Evolutionary conservation across 2,888 invertebrate genomes (phyloP).

Genomic region (Volucella inanis): DNA sequence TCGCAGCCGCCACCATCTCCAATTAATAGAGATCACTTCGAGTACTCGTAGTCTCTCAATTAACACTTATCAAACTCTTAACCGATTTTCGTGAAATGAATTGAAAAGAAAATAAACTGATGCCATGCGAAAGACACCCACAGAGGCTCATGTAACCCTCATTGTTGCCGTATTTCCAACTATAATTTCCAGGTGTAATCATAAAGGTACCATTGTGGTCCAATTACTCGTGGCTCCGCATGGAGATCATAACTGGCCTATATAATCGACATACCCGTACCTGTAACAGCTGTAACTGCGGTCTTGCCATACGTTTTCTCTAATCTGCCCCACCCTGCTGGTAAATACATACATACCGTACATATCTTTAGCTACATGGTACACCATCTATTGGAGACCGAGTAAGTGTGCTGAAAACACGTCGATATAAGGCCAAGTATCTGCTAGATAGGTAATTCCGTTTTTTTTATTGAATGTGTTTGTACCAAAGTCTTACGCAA

Average conservation of each 20-base stretch:
- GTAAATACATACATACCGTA: neutral
- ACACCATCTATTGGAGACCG: neutral
- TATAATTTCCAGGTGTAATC: conserved; percentile 53
- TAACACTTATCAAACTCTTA: conserved; percentile 52
- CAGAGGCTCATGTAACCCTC: conserved; percentile 47
- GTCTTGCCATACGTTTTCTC: neutral
- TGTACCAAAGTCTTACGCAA: conserved; percentile 50
- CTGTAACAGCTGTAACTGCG: neutral
- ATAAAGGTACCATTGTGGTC: conserved; percentile 43
- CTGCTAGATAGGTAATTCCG: conserved; percentile 40
- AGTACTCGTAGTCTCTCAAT: conserved; percentile 35
- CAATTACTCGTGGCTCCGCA: conserved; percentile 53
- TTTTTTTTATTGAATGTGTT: conserved; percentile 12
- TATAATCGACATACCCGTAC: neutral
- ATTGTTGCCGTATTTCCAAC: conserved; percentile 44
- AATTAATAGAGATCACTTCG: conserved; percentile 49
- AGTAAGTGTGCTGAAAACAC: conserved; percentile 31
- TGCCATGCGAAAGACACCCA: conserved; percentile 8
- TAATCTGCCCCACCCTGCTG: neutral
- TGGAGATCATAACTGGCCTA: conserved; percentile 51
- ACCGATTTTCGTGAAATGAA: conserved; percentile 47
- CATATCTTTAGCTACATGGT: neutral
- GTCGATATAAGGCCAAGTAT: conserved; percentile 49
- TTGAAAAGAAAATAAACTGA: conserved; percentile 26
- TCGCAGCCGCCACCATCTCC: neutral